A percentile compares a stretch with the other conserved stretches of the same genome.
phyloP scores from a whole-genome alignment of 2,113 vertebrate genomes.

The Tachysurus vachellii region DNA sequence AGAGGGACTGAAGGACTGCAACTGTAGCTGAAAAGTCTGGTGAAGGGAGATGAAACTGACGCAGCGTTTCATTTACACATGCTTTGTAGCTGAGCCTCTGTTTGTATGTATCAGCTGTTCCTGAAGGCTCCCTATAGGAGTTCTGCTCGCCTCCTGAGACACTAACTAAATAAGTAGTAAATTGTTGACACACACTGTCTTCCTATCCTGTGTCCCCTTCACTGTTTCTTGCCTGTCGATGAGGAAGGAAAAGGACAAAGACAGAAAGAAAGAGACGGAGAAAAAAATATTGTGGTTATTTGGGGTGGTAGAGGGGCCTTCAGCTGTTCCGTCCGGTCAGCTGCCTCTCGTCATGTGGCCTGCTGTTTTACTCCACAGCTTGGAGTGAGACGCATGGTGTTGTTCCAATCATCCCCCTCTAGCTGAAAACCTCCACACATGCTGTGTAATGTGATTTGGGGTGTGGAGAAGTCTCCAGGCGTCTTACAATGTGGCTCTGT shows the following conservation, averaged over 20 bases:
- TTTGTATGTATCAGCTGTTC: constrained; percentile 48
- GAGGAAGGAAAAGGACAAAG: constrained; percentile 22
- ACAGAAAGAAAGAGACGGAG: background rate
- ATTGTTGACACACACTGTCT: background rate
- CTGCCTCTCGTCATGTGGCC: constrained; percentile 38
- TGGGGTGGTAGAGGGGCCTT: constrained; percentile 33
- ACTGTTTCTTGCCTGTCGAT: constrained; percentile 15
- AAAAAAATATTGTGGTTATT: constrained; percentile 24
- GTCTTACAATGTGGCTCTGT: constrained; percentile 16
- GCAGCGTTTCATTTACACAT: constrained; percentile 32
- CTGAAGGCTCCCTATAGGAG: constrained; percentile 41
- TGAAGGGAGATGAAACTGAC: background rate
- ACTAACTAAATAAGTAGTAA: constrained; percentile 51
- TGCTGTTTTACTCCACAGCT: constrained; percentile 30
- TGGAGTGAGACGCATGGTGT: constrained; percentile 32
- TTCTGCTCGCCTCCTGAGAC: constrained; percentile 27
- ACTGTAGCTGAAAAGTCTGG: constrained; percentile 4
- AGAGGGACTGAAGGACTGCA: background rate
- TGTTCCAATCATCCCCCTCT: constrained; percentile 24
- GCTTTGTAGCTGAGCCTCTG: constrained; percentile 39
- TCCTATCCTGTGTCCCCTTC: background rate
- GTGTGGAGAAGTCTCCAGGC: constrained; percentile 33
- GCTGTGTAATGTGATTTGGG: constrained; percentile 42
- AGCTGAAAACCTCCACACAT: constrained; percentile 9
- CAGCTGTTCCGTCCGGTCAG: constrained; percentile 49